phyloP scores from a whole-genome alignment of 2,888 invertebrate genomes.

The Exephanes ischioxanthus region DNA sequence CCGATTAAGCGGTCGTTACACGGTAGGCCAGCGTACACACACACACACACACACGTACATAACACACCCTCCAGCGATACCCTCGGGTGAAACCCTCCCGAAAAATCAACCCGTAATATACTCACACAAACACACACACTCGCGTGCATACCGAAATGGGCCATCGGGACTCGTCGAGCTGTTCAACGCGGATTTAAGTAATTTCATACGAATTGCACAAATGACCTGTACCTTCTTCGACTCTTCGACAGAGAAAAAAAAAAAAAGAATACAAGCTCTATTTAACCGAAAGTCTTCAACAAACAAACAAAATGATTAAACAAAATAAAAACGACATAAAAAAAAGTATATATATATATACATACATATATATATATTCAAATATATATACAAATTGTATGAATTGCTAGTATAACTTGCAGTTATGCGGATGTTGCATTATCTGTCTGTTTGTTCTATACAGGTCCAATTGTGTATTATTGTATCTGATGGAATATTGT shows the following conservation, averaged over 20 bases:
- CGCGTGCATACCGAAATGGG: neutral
- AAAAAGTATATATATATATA: conserved; percentile 69
- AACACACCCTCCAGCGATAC: neutral
- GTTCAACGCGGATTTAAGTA: conserved; percentile 54
- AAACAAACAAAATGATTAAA: conserved; percentile 72
- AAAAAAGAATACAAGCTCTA: conserved; percentile 66
- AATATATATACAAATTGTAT: conserved; percentile 74
- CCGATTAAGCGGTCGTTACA: conserved; percentile 72
- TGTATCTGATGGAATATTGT: conserved; percentile 82
- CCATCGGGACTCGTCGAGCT: conserved; percentile 23
- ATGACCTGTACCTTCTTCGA: conserved; percentile 76
- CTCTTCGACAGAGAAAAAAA: conserved; percentile 73
- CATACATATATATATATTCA: conserved; percentile 70
- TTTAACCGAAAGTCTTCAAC: conserved; percentile 82
- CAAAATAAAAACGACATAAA: conserved; percentile 66
- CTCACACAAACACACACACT: conserved; percentile 13
- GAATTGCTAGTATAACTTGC: conserved; percentile 80
- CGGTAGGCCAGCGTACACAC: conserved; percentile 47
- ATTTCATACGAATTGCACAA: conserved; percentile 67
- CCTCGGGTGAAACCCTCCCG: neutral
- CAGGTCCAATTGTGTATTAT: conserved; percentile 82
- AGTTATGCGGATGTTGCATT: conserved; percentile 81
- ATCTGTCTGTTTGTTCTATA: conserved; percentile 82
- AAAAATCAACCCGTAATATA: neutral
- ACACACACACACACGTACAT: neutral